Evolutionary conservation across 1,140 invertebrate species (phyloP), one percentile per base, ranked within the genome.

Genomic region (Panagrolaimus sp.): DNA sequence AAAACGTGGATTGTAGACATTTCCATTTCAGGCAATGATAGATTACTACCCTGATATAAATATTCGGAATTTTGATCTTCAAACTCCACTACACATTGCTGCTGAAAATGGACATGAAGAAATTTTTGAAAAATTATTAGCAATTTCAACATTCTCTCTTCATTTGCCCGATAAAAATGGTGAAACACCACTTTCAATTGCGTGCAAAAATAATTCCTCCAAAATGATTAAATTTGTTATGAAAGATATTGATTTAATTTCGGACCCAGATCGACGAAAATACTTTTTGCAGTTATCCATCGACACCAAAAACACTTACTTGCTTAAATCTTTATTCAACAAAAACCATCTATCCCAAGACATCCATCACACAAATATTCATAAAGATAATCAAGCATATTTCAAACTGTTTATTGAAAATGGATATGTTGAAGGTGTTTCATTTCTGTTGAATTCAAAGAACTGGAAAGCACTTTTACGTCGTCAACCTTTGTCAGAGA

Each of bases 11-110:
- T 38, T 38, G 2, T 38, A 38, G 7, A 38, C 2, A 38, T 38
- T 4, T n/a, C n/a, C n/a, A 38, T 38, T 38, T 38, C 7, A 38
- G 31, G 31, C 51, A 4, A 57, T 57, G 9, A 11, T 57, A 16
- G 20, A 20, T 5, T 57, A n/a, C 5, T 57, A 25, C 51, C 20
- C 11, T 13, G 27, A 57, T 27, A 16, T 57, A 20, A 57, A 57
- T 27, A 57, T 57, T 27, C 14, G 51, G 4, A 57, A 57, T 20
- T 20, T 20, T 16, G 51, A 57, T 20, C n/a, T 57, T 5, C 11
- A 57, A 57, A 57, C 51, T 25, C 51, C 51, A 3, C 20, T 57
- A 9, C 51, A 57, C n/a, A 57, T 23, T 57, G 51, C 51, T 4
- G 51, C 51, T 16, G 27, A 23, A 57, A 25, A 27, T 57, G 51